Evolutionary conservation across 2,888 invertebrate species (phyloP).

Genomic region (Rotaria macrura): DNA sequence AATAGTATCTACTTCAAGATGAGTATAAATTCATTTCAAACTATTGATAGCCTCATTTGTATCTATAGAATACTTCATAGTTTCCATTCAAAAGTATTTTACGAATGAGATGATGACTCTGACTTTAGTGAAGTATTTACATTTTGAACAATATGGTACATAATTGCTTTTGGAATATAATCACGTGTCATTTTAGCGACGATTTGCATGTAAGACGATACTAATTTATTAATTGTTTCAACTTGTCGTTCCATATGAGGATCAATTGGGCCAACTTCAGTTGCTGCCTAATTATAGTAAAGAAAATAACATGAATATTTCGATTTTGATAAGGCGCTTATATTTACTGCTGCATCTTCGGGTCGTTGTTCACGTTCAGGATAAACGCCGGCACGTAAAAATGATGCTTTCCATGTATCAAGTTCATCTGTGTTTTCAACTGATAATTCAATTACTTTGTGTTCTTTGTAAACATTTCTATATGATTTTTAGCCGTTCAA

Average conservation of each 20-base stretch:
- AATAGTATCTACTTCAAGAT: too few species aligned
- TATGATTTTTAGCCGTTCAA: background rate
- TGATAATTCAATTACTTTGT: conserved; percentile 91
- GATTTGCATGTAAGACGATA: conserved; percentile 98
- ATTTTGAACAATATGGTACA: conserved; percentile 93
- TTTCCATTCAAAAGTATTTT: too few species aligned
- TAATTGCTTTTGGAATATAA: conserved; percentile 93
- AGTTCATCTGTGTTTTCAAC: conserved; percentile 93
- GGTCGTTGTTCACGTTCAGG: conserved; percentile 65
- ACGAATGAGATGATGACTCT: too few species aligned
- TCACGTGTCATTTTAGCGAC: conserved; percentile 96
- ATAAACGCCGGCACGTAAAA: conserved; percentile 94
- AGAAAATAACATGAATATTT: background rate
- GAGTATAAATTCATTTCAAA: too few species aligned
- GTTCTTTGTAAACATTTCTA: conserved; percentile 67
- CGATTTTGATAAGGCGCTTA: fast-evolving
- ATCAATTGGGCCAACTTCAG: conserved; percentile 52
- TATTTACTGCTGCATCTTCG: background rate
- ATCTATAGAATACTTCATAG: too few species aligned
- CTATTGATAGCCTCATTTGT: too few species aligned
- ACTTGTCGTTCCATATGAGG: conserved; percentile 89
- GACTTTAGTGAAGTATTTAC: too few species aligned
- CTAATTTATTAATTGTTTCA: conserved; percentile 94
- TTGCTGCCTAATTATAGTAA: background rate
- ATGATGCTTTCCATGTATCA: conserved; percentile 98